Evolutionary conservation across 2,797 vertebrate genomes (phyloP), one percentile per base, ranked within the genome.

Genomic region (Rhinoraja longicauda): DNA sequence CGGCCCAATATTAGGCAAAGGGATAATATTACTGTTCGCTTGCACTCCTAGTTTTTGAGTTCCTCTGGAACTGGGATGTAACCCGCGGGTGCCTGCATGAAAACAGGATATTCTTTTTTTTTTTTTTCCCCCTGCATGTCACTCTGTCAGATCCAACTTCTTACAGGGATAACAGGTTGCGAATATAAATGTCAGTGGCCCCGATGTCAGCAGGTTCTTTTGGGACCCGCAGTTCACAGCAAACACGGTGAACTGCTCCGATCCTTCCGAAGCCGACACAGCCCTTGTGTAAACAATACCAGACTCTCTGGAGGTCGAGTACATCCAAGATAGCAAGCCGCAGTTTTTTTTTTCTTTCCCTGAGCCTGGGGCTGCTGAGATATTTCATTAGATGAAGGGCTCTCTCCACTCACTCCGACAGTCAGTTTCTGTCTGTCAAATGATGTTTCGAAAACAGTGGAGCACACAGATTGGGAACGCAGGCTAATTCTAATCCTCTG

Each of bases 21-120:
- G 90, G 5, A 72, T 91, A 91, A 91, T 73, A 73, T 91, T 73
- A 73, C 90, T 29, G 21, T 91, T 91, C 39, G 29, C 4, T 90
- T 67, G 17, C 86, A 67, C n/a, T 39, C 86, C 24, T 91, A n/a
- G 24, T 53, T 91, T 53, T 91, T 8, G 72, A 91, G 90, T 39
- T 67, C 26, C 24, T 39, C 19, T 90, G 10, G 73, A 53, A 53
- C 90, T 26, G 39, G 90, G 39, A 91, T 73, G 72, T 73, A 91
- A 72, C 26, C 39, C 12, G 0, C 53, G 21, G 36, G 36, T 53
- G 13, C 36, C 91, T 73, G 21, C 70, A 91, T 21, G 21, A 73
- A 70, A 73, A 10, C 39, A 91, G 39, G 67, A 72, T 17, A 73
- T 29, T 39, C 3, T 53, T n/a, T 91, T 26, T 21, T 39, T 26